These are phyloP conservation scores for Gastrophryne carolinensis DNA, from an alignment of 2,797 vertebrate genomes.

Conservation along the genomic window DNA sequence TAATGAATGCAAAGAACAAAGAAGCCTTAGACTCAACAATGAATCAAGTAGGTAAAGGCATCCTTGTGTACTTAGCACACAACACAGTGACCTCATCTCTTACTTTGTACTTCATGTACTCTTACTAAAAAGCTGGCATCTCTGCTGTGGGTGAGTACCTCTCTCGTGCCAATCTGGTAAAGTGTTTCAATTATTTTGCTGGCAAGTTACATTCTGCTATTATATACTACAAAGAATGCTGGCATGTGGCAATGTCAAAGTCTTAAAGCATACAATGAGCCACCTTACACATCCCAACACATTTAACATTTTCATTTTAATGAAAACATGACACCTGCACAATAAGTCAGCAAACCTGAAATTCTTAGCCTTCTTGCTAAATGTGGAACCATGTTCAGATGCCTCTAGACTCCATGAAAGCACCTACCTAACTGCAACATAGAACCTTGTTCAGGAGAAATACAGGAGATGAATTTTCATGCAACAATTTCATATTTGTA, in stretches of 20 bases:
- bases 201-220: slow-evolving; percentile 1
- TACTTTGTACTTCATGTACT: slow-evolving; percentile 28
- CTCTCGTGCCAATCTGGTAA: neutral
- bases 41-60: slow-evolving; percentile 23
- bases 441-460: too few species aligned
- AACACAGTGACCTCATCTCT: slow-evolving; percentile 13
- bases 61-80: slow-evolving; percentile 18
- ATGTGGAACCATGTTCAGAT: too few species aligned
- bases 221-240: neutral
- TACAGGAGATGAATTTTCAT: too few species aligned
- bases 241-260: neutral
- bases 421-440: too few species aligned
- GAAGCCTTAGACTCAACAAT: slow-evolving; percentile 1
- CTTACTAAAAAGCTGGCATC: slow-evolving; percentile 18
- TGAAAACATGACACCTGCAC: too few species aligned
- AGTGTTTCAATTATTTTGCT: neutral
- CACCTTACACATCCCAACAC: too few species aligned
- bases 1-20: slow-evolving; percentile 11
- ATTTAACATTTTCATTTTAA: too few species aligned
- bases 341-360: too few species aligned
- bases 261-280: neutral
- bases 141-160: neutral
- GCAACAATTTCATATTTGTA: too few species aligned
- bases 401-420: too few species aligned
- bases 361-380: too few species aligned